Base-by-base conservation (phyloP, 2,888 invertebrate species). In the Temnothorax unifasciatus region DNA sequence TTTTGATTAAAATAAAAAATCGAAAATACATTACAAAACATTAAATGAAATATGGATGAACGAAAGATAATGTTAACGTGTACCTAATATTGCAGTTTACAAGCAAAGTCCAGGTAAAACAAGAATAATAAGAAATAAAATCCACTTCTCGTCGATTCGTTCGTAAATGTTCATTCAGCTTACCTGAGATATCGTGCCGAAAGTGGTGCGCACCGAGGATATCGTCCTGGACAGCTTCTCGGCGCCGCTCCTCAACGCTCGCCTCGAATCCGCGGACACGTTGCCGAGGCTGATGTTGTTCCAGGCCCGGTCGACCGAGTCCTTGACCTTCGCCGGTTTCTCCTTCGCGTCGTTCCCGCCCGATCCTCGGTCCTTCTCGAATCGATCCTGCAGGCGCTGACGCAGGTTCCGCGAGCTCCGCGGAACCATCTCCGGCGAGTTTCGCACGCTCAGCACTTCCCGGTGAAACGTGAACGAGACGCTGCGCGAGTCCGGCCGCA, bases 171-270 rank as follows among this genome's bases (percentile, higher is more conserved):
- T 44, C 13, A 0, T 41, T 44, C 21, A 59, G 61, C 5, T 68
- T 64, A 97, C 97, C 96, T 97, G 97, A 68, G 97, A 96, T 86
- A 97, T 95, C 84, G 96, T 96, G 18, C 97, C 97, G 86, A 97
- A 96, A 25, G 96, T 96, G 83, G 96, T 96, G 89, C 96, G 95
- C 34, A 97, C 96, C 86, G 95, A 96, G 84, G 96, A 96, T 90
- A 97, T 96, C 0, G 97, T 97, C 93, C 96, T 96, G 1, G 96
- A 96, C 85, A 97, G 95, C 93, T 96, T 97, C 87, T 97, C 97
- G 15, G 97, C 97, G 47, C 97, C 96, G 68, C 96, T 96, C 90
- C 97, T 96, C 69, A 97, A 94, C 63, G 96, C 96, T 91, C 96
- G 96, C 86, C 96, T 96, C 11, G 97, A 96, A 92, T 96, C 97